phyloP scores from a whole-genome alignment of 2,888 invertebrate genomes.

The Dinocampus coccinellae region DNA sequence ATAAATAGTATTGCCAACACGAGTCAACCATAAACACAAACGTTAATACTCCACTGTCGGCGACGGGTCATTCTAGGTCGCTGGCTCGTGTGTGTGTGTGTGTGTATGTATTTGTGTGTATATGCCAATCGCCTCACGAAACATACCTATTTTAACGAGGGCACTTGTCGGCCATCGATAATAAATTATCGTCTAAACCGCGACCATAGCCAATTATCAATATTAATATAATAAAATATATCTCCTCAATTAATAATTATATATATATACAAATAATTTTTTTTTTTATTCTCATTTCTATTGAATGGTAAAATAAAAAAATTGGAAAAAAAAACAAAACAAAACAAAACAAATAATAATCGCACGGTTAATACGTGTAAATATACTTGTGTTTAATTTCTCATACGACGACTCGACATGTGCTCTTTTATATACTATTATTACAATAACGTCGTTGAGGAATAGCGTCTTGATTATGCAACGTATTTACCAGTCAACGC shows the following conservation, averaged over 20 bases:
- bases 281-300: not conserved
- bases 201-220: not conserved
- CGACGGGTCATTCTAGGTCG: conserved; percentile 21
- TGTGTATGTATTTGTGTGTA: not conserved
- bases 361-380: too few species aligned
- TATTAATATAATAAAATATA: not conserved
- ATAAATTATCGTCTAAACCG: not conserved
- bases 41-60: conserved; percentile 17
- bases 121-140: not conserved
- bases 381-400: not conserved
- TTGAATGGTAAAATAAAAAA: not conserved
- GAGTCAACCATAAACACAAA: not conserved
- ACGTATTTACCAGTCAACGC: conserved; percentile 26
- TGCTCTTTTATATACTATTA: conserved; percentile 22
- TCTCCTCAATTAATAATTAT: too few species aligned
- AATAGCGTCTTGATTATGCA: conserved; percentile 29
- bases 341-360: conserved; percentile 16
- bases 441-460: conserved; percentile 15
- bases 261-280: conserved; percentile 11
- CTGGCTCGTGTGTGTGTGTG: not conserved
- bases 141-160: conserved; percentile 17
- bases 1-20: not conserved
- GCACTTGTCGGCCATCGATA: conserved; percentile 5
- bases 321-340: conserved; percentile 6
- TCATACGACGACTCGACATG: not conserved